These are phyloP conservation scores for Drosophila sucinea DNA, from an alignment of 1,140 invertebrate genomes.

Conservation along the genomic window DNA sequence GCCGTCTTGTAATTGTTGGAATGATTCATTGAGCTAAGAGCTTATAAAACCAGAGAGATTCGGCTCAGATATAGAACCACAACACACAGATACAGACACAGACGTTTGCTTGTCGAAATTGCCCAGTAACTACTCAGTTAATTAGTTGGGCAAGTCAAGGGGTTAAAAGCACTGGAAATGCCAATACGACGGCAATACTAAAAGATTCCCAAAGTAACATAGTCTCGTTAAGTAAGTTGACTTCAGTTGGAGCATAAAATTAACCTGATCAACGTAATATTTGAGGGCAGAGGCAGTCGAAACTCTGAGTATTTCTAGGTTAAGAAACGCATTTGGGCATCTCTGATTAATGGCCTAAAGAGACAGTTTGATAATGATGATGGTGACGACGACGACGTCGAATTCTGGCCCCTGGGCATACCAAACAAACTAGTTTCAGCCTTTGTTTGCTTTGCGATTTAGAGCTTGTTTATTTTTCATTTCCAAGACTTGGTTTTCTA, in stretches of 20 bases:
- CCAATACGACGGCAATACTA: too few species aligned
- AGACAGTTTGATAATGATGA: slow-evolving; percentile 11
- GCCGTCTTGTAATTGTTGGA: slow-evolving; percentile 64
- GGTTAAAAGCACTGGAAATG: background rate
- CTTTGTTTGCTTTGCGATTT: slow-evolving; percentile 31
- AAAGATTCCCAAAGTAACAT: too few species aligned
- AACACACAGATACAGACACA: slow-evolving; percentile 18
- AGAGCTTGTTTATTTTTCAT: slow-evolving; percentile 57
- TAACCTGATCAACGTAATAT: slow-evolving; percentile 37
- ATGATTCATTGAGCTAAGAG: slow-evolving; percentile 56
- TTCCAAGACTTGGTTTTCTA: slow-evolving; percentile 57
- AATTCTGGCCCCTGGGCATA: slow-evolving; percentile 39
- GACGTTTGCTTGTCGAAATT: too few species aligned
- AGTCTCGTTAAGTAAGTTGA: too few species aligned
- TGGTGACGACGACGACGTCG: background rate
- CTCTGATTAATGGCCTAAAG: slow-evolving; percentile 54
- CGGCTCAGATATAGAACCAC: slow-evolving; percentile 35
- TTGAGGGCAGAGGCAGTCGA: slow-evolving; percentile 17
- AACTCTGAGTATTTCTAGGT: slow-evolving; percentile 29
- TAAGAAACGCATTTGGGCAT: slow-evolving; percentile 52
- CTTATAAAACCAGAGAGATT: background rate
- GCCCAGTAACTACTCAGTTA: slow-evolving; percentile 17
- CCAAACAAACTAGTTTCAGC: slow-evolving; percentile 47
- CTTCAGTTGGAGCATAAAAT: too few species aligned
- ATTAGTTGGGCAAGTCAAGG: slow-evolving; percentile 35